Evolutionary conservation across 2,797 vertebrate species (phyloP), one percentile per base, ranked within the genome.

Genomic region (Arrhamphus sclerolepis): DNA sequence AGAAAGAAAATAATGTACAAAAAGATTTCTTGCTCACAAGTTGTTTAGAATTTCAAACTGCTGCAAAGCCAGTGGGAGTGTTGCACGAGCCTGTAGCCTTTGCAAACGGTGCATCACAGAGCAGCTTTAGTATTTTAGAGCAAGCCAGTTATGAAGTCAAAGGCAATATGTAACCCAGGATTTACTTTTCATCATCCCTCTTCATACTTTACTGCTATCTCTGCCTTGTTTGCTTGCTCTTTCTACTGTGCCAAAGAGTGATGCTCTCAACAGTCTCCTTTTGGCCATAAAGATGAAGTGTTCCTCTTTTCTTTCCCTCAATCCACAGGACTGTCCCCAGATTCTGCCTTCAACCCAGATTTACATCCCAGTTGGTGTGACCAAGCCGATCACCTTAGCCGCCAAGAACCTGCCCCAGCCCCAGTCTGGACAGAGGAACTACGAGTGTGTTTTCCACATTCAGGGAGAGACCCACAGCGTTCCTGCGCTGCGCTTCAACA

Each of bases 371-470:
- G 97, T 97, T 0, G 96, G 96, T 0, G 95, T 98, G 81, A 96
- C 96, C 66, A 98, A 98, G 55, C 96, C 97, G 7, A 98, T 99
- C 91, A 97, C 96, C 5, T 89, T 99, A 81, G 92, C 95, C 0
- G 97, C 97, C 66, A 95, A 95, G 80, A 99, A 99, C 88, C 92
- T 98, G 62, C 97, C 97, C 0, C 97, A 99, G 91, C 97, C 97
- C 0, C 97, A 98, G 90, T 98, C 97, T 0, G 97, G 96, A 40
- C 97, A 99, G 87, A 95, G 94, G 47, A 97, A 97, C 74, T 98
- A 98, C 0, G 97, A 99, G 89, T 98, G 97, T 26, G 94, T 98
- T 71, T 98, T 99, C 91, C 94, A 96, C 87, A 94, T 98, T 87
- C 97, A 96, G 0, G 96, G 94, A 11, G 92, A 91, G 81, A 94